Evolutionary conservation across 2,113 vertebrate genomes (phyloP).

Genomic region (Euleptes europaea): DNA sequence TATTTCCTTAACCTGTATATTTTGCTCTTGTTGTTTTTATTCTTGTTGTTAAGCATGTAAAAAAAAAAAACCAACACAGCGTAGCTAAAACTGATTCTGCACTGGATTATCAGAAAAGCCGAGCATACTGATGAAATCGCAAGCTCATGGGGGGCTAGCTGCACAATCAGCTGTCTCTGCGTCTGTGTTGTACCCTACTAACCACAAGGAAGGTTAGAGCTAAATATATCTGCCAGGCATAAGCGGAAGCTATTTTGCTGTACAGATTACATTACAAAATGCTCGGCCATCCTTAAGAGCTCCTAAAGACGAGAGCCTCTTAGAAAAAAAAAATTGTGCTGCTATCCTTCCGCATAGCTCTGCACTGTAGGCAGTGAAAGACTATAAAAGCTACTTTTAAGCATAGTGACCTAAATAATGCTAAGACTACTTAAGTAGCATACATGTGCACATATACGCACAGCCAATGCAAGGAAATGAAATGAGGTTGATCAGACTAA

Average conservation of each 20-base stretch:
- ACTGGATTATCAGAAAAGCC: slow-evolving; percentile 66
- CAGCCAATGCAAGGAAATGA: slow-evolving; percentile 65
- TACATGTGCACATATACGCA: slow-evolving; percentile 25
- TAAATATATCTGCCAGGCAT: slow-evolving; percentile 81
- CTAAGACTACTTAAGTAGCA: slow-evolving; percentile 71
- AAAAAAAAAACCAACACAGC: slow-evolving; percentile 38
- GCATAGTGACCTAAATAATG: slow-evolving; percentile 80
- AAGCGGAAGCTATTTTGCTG: slow-evolving; percentile 71
- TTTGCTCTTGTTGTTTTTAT: slow-evolving; percentile 14
- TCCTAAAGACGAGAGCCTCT: slow-evolving; percentile 53
- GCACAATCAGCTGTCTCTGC: slow-evolving; percentile 80
- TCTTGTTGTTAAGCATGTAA: slow-evolving; percentile 30
- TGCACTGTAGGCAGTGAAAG: slow-evolving; percentile 51
- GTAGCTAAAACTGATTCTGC: slow-evolving; percentile 51
- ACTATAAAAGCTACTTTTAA: slow-evolving; percentile 68
- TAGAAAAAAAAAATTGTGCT: slow-evolving; percentile 54
- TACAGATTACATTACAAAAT: slow-evolving; percentile 64
- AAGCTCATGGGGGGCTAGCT: slow-evolving; percentile 65
- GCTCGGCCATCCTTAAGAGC: slow-evolving; percentile 63
- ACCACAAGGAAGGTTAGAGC: slow-evolving; percentile 79
- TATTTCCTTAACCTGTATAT: slow-evolving; percentile 56
- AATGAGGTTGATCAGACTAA: slow-evolving; percentile 70
- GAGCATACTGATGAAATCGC: slow-evolving; percentile 76
- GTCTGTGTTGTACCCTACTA: slow-evolving; percentile 78
- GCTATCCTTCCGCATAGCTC: slow-evolving; percentile 44